Evolutionary conservation across 1,140 invertebrate species (phyloP).

Genomic region (Bacillus rossius): DNA sequence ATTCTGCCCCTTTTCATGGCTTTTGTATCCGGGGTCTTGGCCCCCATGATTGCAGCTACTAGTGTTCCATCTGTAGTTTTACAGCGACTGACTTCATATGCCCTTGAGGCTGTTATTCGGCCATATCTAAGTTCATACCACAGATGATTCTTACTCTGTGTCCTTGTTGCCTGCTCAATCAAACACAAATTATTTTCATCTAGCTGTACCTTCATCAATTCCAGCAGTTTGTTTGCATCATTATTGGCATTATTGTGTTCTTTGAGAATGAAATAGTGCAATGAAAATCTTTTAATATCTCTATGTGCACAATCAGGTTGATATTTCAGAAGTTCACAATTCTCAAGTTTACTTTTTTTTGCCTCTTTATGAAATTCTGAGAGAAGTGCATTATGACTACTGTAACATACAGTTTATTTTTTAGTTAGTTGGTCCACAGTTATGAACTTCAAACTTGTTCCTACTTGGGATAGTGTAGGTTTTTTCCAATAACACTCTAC

Average conservation of each 20-base stretch:
- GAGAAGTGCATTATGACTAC: constrained; percentile 18
- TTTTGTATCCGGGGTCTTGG: constrained; percentile 28
- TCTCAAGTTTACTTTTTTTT: constrained; percentile 12
- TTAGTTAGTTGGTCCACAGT: constrained; percentile 16
- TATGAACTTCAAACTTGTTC: constrained; percentile 25
- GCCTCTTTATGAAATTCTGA: constrained; percentile 15
- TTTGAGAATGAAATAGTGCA: constrained; percentile 20
- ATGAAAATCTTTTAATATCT: constrained; percentile 17
- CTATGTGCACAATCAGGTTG: constrained; percentile 4
- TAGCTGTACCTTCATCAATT: constrained; percentile 13
- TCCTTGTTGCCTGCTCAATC: constrained; percentile 21
- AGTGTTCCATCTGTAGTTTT: constrained; percentile 32
- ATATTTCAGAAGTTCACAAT: constrained; percentile 16
- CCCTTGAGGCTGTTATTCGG: constrained; percentile 39
- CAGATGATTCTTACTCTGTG: constrained; percentile 19
- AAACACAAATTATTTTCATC: constrained; percentile 18
- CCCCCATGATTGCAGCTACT: constrained; percentile 32
- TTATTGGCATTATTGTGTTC: not conserved
- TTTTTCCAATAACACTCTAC: constrained; percentile 39
- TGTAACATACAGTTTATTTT: constrained; percentile 11
- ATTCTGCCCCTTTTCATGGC: constrained; percentile 32
- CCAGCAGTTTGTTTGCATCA: constrained; percentile 21
- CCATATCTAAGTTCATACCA: constrained; percentile 39
- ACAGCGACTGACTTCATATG: constrained; percentile 36
- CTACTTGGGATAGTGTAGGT: constrained; percentile 22